phyloP scores from a whole-genome alignment of 2,113 vertebrate species.

The Potamarius usumacintae region DNA sequence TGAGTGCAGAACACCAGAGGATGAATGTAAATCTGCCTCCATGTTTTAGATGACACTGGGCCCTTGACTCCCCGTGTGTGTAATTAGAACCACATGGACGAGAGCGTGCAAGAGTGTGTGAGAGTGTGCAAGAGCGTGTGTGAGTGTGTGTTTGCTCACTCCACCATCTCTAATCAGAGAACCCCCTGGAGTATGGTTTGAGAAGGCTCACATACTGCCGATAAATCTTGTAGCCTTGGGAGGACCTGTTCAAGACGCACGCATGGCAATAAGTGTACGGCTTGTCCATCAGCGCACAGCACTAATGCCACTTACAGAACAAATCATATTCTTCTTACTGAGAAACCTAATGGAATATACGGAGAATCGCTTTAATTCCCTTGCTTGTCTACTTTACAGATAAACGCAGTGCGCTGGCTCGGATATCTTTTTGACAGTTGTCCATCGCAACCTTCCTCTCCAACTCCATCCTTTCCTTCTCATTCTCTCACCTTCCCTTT shows the following conservation, averaged over 20 bases:
- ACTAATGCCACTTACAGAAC: slow-evolving; percentile 24
- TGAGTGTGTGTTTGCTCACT: slow-evolving; percentile 50
- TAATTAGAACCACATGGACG: slow-evolving; percentile 57
- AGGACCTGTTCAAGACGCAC: slow-evolving; percentile 61
- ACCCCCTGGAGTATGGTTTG: slow-evolving; percentile 70
- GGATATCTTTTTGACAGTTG: slow-evolving; percentile 31
- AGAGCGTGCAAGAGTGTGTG: slow-evolving; percentile 56
- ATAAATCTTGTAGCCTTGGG: slow-evolving; percentile 74
- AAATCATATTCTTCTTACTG: background rate
- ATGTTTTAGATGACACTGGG: slow-evolving; percentile 63
- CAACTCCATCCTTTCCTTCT: slow-evolving; percentile 43
- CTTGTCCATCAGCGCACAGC: background rate
- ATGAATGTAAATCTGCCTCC: slow-evolving; percentile 61
- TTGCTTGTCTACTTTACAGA: slow-evolving; percentile 27
- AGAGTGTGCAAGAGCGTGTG: slow-evolving; percentile 49
- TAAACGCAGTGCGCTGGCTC: slow-evolving; percentile 5
- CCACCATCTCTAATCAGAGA: slow-evolving; percentile 77
- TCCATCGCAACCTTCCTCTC: slow-evolving; percentile 35
- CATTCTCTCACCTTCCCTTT: slow-evolving; percentile 42
- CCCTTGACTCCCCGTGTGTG: slow-evolving; percentile 49
- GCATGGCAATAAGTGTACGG: background rate
- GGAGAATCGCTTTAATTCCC: slow-evolving; percentile 3
- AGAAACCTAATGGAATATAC: background rate
- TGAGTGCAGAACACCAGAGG: slow-evolving; percentile 54
- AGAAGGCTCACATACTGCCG: slow-evolving; percentile 64